phyloP scores from a whole-genome alignment of 2,888 invertebrate genomes.

The Trilocha varians region DNA sequence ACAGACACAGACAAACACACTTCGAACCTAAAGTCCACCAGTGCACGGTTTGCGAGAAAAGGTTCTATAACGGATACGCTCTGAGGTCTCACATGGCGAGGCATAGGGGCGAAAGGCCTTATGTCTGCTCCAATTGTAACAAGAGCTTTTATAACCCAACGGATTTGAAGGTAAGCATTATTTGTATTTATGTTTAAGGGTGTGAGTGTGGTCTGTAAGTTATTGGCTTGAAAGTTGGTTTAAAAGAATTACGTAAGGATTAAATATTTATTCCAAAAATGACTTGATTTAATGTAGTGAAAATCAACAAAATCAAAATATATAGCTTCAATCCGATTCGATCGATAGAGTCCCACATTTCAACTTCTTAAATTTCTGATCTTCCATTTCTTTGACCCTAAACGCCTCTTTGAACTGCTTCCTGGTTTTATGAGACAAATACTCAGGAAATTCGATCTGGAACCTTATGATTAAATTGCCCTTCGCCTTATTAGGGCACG shows the following conservation, averaged over 20 bases:
- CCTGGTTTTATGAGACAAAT: constrained; percentile 56
- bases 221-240: too few relatives aligned
- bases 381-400: constrained; percentile 41
- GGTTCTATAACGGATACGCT: constrained; percentile 66
- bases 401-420: constrained; percentile 57
- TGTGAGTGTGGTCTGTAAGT: too few relatives aligned
- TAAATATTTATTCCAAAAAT: too few relatives aligned
- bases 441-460: constrained; percentile 54
- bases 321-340: background rate
- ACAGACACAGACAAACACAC: constrained; percentile 76
- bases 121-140: constrained; percentile 71
- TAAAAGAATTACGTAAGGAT: too few relatives aligned
- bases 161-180: constrained; percentile 64
- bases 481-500: constrained; percentile 71
- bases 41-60: constrained; percentile 64
- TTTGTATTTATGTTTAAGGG: too few relatives aligned
- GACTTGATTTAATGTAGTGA: too few relatives aligned
- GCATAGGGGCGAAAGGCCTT: constrained; percentile 65
- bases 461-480: constrained; percentile 83
- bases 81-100: constrained; percentile 66
- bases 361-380: constrained; percentile 43
- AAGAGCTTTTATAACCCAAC: constrained; percentile 74
- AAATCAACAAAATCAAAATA: too few relatives aligned
- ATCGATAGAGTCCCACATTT: constrained; percentile 46
- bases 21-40: constrained; percentile 70